Evolutionary conservation across 1,140 invertebrate species (phyloP), one percentile per base, ranked within the genome.

Genomic region (Antheraea mylitta): DNA sequence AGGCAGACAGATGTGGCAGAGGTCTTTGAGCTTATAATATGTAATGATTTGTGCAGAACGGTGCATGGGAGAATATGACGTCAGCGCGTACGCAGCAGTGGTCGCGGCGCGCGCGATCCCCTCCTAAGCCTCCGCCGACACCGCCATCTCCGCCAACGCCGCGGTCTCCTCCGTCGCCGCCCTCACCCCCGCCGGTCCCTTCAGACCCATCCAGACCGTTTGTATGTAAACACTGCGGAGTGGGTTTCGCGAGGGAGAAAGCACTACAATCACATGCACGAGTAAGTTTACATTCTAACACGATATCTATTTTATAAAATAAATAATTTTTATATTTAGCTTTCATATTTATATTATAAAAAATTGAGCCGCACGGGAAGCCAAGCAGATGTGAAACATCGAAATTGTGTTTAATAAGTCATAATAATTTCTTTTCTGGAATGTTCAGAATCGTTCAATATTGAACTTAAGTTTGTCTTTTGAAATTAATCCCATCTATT

Each of bases 161-260:
- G 58, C 74, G 69, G 16, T 69, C 77, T 10, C 74, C 73, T 11
- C 48, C 75, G 10, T 69, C 73, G 19, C 59, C 73, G 48, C 71
- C 75, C 18, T 3, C 68, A 75, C 67, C 83, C 37, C 78, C 81
- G n/a, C 81, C 82, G 53, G 95, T 95, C 7, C 92, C 96, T 53
- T 94, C 94, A 0, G 96, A 97, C 90, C 94, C 95, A 0, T 93
- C 94, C 30, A 95, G 96, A 69, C 96, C 96, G 0, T 97, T 97
- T 78, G 96, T 97, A 5, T 97, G 96, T 71, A 95, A 96, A 62
- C 94, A 95, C 71, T 97, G 96, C 76, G 96, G 96, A 0, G 93
- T 97, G 59, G 95, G 95, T 9, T 97, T 97, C 89, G 96, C 96
- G 0, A 93, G 96, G 37, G 96, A 97, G 81, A 97, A 97, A 80